Evolutionary conservation across 2,888 invertebrate species (phyloP).

Genomic region (Parapristionchus giblindavisi): DNA sequence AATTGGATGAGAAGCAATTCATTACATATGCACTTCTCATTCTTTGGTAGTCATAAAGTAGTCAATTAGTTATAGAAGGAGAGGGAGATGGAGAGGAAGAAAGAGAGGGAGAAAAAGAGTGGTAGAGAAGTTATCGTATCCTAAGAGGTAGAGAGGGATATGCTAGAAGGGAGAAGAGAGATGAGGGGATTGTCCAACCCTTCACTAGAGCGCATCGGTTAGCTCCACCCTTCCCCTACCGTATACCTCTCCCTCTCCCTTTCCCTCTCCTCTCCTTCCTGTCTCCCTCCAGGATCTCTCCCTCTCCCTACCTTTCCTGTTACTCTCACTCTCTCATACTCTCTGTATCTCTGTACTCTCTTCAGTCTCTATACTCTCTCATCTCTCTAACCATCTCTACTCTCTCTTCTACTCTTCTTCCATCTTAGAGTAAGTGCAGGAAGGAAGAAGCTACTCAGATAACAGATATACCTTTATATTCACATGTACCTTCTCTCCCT

Average conservation of each 20-base stretch:
- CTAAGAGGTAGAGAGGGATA: background rate
- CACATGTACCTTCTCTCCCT: background rate
- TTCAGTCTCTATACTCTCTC: too few relatives aligned
- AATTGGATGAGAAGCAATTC: background rate
- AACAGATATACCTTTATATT: too few relatives aligned
- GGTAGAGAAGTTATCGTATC: background rate
- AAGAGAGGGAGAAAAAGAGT: background rate
- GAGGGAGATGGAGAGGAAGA: background rate
- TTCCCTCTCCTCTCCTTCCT: background rate
- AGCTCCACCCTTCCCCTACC: background rate
- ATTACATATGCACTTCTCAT: too few relatives aligned
- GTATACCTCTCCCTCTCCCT: background rate
- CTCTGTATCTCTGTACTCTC: too few relatives aligned
- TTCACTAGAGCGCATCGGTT: too few relatives aligned
- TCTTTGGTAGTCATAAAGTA: too few relatives aligned
- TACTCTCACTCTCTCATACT: background rate
- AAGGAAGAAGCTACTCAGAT: too few relatives aligned
- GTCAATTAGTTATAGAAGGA: slow-evolving; percentile 10
- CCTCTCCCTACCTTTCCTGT: slow-evolving; percentile 15
- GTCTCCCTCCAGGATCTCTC: slow-evolving; percentile 14
- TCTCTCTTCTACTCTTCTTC: background rate
- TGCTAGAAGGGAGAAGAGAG: background rate
- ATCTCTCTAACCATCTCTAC: too few relatives aligned
- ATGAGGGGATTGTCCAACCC: background rate
- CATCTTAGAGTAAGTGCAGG: too few relatives aligned